Percentiles rank a stretch among this genome's conserved stretches.
Evolutionary conservation across 1,140 invertebrate species (phyloP).

Genomic region (Cydia pomonella): DNA sequence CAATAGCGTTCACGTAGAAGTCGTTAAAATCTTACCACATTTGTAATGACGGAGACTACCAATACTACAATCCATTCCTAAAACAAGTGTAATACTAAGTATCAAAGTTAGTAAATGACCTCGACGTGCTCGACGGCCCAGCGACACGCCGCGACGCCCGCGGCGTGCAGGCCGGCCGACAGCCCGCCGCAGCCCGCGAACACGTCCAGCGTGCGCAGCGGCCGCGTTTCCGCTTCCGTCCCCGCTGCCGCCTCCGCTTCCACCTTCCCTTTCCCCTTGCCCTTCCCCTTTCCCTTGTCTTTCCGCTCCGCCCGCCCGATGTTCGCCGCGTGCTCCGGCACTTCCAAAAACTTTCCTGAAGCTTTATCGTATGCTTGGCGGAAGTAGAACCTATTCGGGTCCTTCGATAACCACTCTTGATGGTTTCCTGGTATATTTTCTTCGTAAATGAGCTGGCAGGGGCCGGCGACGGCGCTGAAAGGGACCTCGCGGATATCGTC

Average conservation of each 20-base stretch:
- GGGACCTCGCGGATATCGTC: slow-evolving; percentile 84
- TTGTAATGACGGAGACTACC: too few species aligned
- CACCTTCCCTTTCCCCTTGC: slow-evolving; percentile 75
- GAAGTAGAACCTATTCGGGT: slow-evolving; percentile 90
- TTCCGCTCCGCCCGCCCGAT: slow-evolving; percentile 84
- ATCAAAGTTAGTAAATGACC: not conserved
- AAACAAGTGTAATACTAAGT: too few species aligned
- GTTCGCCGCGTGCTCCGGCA: slow-evolving; percentile 81
- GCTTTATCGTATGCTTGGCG: slow-evolving; percentile 84
- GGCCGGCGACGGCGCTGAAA: slow-evolving; percentile 68
- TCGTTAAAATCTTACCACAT: too few species aligned
- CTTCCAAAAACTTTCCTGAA: slow-evolving; percentile 83
- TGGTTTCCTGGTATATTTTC: slow-evolving; percentile 74
- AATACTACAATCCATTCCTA: too few species aligned
- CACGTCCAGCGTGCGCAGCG: slow-evolving; percentile 88
- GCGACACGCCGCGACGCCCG: slow-evolving; percentile 84
- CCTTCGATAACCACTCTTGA: slow-evolving; percentile 84
- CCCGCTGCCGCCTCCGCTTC: slow-evolving; percentile 57
- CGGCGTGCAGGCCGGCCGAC: slow-evolving; percentile 87
- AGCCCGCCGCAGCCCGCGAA: slow-evolving; percentile 94
- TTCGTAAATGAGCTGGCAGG: slow-evolving; percentile 66
- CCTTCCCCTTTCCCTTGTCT: slow-evolving; percentile 87
- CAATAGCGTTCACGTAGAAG: too few species aligned
- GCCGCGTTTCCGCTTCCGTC: slow-evolving; percentile 69
- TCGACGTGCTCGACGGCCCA: slow-evolving; percentile 94